Evolutionary conservation across 2,797 vertebrate genomes (phyloP), one percentile per base, ranked within the genome.

Genomic region (Spondyliosoma cantharus): DNA sequence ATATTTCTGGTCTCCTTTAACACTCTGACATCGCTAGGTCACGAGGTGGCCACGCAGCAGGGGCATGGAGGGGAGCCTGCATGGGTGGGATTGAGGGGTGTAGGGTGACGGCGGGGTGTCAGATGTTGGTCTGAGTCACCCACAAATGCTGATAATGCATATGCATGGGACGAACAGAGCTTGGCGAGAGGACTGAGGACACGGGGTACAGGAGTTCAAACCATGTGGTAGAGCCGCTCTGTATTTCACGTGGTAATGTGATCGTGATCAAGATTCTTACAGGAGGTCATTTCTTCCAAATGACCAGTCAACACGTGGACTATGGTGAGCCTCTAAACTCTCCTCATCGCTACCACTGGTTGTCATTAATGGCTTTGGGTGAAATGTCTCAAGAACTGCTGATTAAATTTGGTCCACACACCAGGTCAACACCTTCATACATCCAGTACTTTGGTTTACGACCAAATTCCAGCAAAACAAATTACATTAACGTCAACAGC

Each of bases 81-180:
- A 11, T 50, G 48, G 43, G 43, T 59, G 52, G 48, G n/a, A 53
- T 27, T 45, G 17, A n/a, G 13, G 16, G 49, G 87, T 75, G 62
- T 82, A 70, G 37, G 69, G 58, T 79, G 77, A 85, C 77, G 54
- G 70, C 3, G 0, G 46, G 77, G 76, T 69, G 72, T 70, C 61
- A 2, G 56, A 69, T 83, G n/a, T 61, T 64, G 9, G 14, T 64
- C 45, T 67, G 81, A 66, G 78, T 43, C 57, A 53, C 22, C 29
- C 56, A 53, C 48, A 71, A 61, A 80, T 67, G 77, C 80, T 74
- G 66, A 54, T 57, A 50, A 80, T 50, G 64, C 65, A 67, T 20
- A 20, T 45, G 65, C 54, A 72, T 0, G 0, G 48, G 62, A 24
- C 48, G 50, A 74, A 56, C 5, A 5, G 16, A 48, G 42, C 43